Conservation (phyloP, 2,888 invertebrate species). For the Selenia dentaria region DNA sequence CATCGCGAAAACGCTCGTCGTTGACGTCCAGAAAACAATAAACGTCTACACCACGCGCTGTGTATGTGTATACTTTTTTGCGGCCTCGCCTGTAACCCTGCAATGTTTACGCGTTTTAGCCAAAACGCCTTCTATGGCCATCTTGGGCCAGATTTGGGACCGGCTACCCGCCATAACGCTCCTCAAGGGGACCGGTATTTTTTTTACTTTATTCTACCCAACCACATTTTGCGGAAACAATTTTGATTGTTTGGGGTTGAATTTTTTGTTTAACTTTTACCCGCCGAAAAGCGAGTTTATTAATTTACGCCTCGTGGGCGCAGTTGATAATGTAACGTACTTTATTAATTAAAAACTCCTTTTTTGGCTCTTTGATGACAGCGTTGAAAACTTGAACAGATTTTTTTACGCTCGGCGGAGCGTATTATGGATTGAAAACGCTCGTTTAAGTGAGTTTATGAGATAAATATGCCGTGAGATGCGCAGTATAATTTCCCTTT, state of each 20-base stretch:
- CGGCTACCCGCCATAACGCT: slow-evolving; percentile 46
- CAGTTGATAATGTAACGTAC: slow-evolving; percentile 33
- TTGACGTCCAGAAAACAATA: slow-evolving; percentile 46
- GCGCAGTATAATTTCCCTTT: neutral
- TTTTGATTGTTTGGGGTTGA: slow-evolving; percentile 37
- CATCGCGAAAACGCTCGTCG: slow-evolving; percentile 38
- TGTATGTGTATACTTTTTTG: slow-evolving; percentile 19
- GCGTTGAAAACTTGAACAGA: slow-evolving; percentile 24
- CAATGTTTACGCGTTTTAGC: slow-evolving; percentile 57
- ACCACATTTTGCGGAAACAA: slow-evolving; percentile 33
- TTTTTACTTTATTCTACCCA: slow-evolving; percentile 28
- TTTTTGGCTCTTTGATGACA: slow-evolving; percentile 30
- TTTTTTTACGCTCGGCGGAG: slow-evolving; percentile 22
- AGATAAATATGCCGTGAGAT: neutral
- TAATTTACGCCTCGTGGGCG: slow-evolving; percentile 35
- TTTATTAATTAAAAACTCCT: slow-evolving; percentile 36
- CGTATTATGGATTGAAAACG: slow-evolving; percentile 9
- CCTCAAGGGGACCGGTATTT: slow-evolving; percentile 41
- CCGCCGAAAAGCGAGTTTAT: slow-evolving; percentile 30
- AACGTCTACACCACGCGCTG: slow-evolving; percentile 28
- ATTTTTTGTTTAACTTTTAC: slow-evolving; percentile 34
- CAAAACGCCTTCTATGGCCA: slow-evolving; percentile 62
- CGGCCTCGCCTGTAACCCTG: slow-evolving; percentile 43
- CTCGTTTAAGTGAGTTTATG: slow-evolving; percentile 6
- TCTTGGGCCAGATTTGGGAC: slow-evolving; percentile 54